Evolutionary conservation across 2,797 vertebrate species (phyloP).

Genomic region (Channa striata): DNA sequence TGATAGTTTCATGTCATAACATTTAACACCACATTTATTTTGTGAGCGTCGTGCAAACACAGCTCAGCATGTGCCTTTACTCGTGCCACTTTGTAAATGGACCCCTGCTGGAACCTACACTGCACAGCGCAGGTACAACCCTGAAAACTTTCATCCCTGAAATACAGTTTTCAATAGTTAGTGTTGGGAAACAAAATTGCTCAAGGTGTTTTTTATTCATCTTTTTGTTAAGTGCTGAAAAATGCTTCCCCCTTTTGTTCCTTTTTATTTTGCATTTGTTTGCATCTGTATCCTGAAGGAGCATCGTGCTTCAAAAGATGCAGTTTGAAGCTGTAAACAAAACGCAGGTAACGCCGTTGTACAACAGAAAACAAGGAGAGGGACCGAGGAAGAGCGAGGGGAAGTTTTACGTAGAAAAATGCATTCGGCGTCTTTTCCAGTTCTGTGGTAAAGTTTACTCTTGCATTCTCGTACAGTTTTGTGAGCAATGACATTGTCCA

Average conservation of each 20-base stretch:
- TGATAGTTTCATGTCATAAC: too few relatives aligned
- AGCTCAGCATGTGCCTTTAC: neutral
- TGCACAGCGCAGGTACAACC: neutral
- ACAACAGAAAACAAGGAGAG: neutral
- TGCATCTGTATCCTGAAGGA: conserved; percentile 19
- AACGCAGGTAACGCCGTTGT: conserved; percentile 27
- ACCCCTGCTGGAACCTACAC: neutral
- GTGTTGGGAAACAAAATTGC: too few relatives aligned
- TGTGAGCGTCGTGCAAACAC: too few relatives aligned
- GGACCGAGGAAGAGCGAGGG: too few relatives aligned
- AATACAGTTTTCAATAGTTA: too few relatives aligned
- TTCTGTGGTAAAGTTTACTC: too few relatives aligned
- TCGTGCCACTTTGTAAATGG: neutral
- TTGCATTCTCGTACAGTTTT: neutral
- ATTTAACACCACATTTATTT: too few relatives aligned
- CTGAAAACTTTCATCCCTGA: neutral
- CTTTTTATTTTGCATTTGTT: conserved; percentile 11
- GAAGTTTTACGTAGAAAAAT: too few relatives aligned
- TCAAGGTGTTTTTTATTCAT: conserved; percentile 25
- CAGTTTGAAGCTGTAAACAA: conserved; percentile 30
- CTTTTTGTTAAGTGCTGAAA: conserved; percentile 40
- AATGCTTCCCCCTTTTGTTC: neutral
- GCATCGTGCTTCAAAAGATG: conserved; percentile 30
- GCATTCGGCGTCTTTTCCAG: too few relatives aligned
- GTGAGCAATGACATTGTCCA: too few relatives aligned